phyloP scores from a whole-genome alignment of 2,113 vertebrate genomes.

The Laterallus jamaicensis region DNA sequence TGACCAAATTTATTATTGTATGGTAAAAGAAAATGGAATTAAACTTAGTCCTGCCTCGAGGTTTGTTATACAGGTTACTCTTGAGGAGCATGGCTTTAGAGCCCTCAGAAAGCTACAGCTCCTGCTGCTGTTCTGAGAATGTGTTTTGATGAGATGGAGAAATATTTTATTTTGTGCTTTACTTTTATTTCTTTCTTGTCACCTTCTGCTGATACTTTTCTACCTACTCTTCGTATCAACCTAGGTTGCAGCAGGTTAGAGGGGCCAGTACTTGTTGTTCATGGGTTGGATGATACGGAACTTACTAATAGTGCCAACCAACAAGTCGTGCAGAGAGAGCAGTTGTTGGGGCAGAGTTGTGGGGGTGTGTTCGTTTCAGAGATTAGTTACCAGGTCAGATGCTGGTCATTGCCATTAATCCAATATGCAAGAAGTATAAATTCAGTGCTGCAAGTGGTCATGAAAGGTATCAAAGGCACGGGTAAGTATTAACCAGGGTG shows the following conservation, averaged over 20 bases:
- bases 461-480: fast-evolving
- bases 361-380: neutral
- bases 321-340: neutral
- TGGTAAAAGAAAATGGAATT: neutral
- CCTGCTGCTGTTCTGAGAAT: neutral
- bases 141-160: neutral
- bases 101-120: neutral
- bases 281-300: neutral
- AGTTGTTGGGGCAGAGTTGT: neutral
- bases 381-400: neutral
- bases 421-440: neutral
- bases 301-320: neutral
- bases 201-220: neutral
- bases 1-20: neutral
- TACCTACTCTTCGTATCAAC: neutral
- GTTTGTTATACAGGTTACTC: neutral
- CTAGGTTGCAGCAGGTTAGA: neutral
- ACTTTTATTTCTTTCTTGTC: neutral
- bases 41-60: neutral
- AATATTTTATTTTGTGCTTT: neutral
- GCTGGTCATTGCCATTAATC: neutral
- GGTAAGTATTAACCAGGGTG: neutral
- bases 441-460: neutral
- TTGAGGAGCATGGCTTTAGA: neutral
- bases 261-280: neutral